A percentile compares a stretch with the other conserved stretches of the same genome.
Conservation (phyloP, 2,888 invertebrate genomes). For the Eristalinus sepulchralis region DNA sequence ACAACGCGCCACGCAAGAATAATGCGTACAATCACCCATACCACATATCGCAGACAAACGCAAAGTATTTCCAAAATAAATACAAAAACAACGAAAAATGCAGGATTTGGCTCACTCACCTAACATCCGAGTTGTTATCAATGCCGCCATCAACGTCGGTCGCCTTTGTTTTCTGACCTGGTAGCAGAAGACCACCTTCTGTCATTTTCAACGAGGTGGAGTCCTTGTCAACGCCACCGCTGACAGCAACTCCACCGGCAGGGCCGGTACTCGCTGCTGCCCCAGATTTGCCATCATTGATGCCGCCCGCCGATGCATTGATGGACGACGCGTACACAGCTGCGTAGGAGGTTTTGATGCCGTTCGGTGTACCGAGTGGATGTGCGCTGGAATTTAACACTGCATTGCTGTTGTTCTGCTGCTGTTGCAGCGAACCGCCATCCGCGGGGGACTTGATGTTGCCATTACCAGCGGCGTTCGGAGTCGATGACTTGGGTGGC, state of each 20-base stretch:
- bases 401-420: constrained; percentile 47
- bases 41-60: background rate
- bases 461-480: constrained; percentile 72
- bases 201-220: constrained; percentile 74
- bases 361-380: constrained; percentile 73
- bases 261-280: background rate
- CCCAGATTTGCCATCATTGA: constrained; percentile 38
- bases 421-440: constrained; percentile 4
- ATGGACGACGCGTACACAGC: constrained; percentile 70
- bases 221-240: constrained; percentile 51
- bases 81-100: constrained; percentile 4
- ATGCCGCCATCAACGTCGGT: constrained; percentile 77
- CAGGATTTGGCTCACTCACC: constrained; percentile 73
- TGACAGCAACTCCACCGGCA: background rate
- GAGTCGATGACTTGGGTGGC: constrained; percentile 66
- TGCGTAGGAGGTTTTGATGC: constrained; percentile 74
- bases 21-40: background rate
- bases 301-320: constrained; percentile 21
- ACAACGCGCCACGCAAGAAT: constrained; percentile 13
- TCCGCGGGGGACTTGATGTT: constrained; percentile 66
- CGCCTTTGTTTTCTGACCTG: constrained; percentile 79
- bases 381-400: constrained; percentile 58
- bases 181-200: constrained; percentile 77
- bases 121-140: constrained; percentile 77
- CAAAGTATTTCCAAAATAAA: constrained; percentile 19